Evolutionary conservation across 2,113 vertebrate species (phyloP).

Genomic region (Albula glossodonta): DNA sequence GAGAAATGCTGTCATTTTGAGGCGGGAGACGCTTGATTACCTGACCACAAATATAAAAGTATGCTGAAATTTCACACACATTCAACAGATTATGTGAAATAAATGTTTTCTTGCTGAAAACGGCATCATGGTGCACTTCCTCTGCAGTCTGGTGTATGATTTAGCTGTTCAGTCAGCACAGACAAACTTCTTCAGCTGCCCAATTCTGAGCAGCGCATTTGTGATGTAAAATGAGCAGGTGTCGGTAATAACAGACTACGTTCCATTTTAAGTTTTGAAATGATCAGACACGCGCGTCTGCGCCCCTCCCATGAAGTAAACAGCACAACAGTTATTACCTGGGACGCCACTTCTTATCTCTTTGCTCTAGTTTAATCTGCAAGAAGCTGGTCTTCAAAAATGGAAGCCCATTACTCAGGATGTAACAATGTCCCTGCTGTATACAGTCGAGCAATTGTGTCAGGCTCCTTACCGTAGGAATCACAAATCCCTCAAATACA

Average conservation of each 20-base stretch:
- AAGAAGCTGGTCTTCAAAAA: background rate
- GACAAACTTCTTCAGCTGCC: background rate
- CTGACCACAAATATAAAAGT: background rate
- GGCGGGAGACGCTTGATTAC: background rate
- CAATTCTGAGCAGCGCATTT: background rate
- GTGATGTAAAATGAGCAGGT: background rate
- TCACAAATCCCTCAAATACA: constrained; percentile 14
- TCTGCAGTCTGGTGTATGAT: background rate
- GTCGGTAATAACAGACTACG: background rate
- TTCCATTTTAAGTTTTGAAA: background rate
- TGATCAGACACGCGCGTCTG: background rate
- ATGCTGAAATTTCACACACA: background rate
- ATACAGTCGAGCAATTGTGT: background rate
- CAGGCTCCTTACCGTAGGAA: constrained; percentile 4
- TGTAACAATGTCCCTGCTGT: background rate
- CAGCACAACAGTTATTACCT: constrained; percentile 7
- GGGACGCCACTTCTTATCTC: background rate
- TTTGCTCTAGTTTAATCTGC: background rate
- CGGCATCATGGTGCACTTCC: background rate
- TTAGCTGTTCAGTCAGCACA: background rate
- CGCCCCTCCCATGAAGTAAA: background rate
- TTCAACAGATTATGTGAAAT: background rate
- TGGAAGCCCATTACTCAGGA: background rate
- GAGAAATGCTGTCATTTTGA: no score
- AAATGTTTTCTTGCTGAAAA: no score